Evolutionary conservation across 2,888 invertebrate species (phyloP), one percentile per base, ranked within the genome.

Genomic region (Branchellion lobata): DNA sequence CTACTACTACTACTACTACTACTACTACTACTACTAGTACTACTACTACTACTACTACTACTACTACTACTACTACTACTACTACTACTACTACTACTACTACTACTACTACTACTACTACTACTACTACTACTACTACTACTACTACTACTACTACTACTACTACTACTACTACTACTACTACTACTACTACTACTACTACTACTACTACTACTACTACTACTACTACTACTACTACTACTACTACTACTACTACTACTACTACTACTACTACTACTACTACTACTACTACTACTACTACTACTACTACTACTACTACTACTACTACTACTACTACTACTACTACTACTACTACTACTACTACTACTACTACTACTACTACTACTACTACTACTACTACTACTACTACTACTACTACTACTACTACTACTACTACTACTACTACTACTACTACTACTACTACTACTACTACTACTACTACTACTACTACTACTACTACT

Each of bases 391-490:
- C 40, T 40, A 40, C 40, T 80, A 36, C 77, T 51, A 65, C 80
- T 51, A 80, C 80, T 61, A 80, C 80, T 57, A 80, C 80, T 73
- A 80, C 79, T 33, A 65, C 76, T 61, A 80, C 68, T 57, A 65
- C 79, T 57, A 69, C 73, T 36, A 80, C 80, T 73, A 80, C 76
- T 51, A 73, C 79, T 61, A 80, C 80, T 73, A 69, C 79, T 36
- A 76, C 80, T 80, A 65, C 80, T 73, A 80, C 80, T 29, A 74
- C 80, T 57, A 80, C 80, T 80, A 80, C 79, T 14, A 80, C 79
- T 74, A 51, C 79, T 74, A 80, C 73, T 73, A 75, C 47, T 75
- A 78, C 78, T 75, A 73, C 78, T 34, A 73, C 69, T 78, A 78
- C 31, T 75, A 47, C 47, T 75, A 40, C 47, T 40, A 73, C 36